Evolutionary conservation across 2,888 invertebrate species (phyloP), one percentile per base, ranked within the genome.

Genomic region (Hirtodrosophila cameraria): DNA sequence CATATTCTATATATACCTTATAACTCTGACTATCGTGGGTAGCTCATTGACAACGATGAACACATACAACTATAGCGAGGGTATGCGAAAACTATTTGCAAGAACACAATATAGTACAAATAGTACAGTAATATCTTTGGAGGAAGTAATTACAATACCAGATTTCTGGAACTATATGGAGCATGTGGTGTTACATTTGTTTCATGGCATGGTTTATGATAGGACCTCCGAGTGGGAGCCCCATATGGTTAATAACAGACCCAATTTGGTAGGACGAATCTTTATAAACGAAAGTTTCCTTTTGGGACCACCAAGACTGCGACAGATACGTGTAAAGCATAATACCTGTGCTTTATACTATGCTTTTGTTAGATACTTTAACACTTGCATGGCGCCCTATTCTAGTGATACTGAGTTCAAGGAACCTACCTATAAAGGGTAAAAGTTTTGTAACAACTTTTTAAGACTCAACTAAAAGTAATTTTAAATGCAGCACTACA

Each of bases 261-360:
- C 28, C 6, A 11, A 1, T n/a, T 1, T 64, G 1, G 4, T 13
- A 8, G 41, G 25, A 1, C 60, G 49, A 0, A 5, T 67, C 88
- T 93, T 58, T 88, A 92, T 62, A 90, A 91, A 63, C 65, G 93
- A 93, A 82, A 94, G 93, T 88, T 89, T 92, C 36, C 75, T 94
- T 13, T 77, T 94, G 1, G 94, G 94, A 0, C 90, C 92, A 2
- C 93, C 93, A 2, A 90, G 93, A 52, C 67, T 94, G 8, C 87
- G 94, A 52, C 93, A 94, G 88, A 83, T 93, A 4, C 91, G 92
- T 71, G 93, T 94, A 0, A 86, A 88, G 16, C 92, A 92, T 59
- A 90, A 93, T 80, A 93, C 94, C 1, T 95, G 95, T 79, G 82
- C 89, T 8, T 92, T 94, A 1, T 93, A 94, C 59, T 90, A 91